Conservation (phyloP, 2,888 invertebrate species). For the Noctua fimbriata region DNA sequence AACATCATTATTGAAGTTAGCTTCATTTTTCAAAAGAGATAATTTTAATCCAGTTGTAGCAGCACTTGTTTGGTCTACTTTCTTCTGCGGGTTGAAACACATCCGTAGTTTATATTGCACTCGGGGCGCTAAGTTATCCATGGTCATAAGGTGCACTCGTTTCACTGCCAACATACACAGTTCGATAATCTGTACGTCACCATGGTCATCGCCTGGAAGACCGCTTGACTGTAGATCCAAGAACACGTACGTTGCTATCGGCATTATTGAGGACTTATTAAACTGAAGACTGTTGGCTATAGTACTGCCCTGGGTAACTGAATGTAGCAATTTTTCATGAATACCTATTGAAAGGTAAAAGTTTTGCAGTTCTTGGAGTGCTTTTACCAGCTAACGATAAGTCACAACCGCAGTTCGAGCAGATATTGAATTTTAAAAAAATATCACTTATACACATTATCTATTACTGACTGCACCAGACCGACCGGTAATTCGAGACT, state of each 20-base stretch:
- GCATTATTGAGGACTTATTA: background rate
- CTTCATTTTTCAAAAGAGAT: constrained; percentile 23
- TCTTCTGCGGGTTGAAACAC: constrained; percentile 30
- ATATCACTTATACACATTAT: too few relatives aligned
- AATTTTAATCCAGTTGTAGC: background rate
- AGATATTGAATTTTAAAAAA: background rate
- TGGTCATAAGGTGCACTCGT: constrained; percentile 14
- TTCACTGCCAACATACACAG: constrained; percentile 34
- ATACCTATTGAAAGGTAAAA: background rate
- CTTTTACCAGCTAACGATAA: too few relatives aligned
- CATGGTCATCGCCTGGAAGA: constrained; percentile 18
- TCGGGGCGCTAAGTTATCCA: constrained; percentile 1
- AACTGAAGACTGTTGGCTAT: background rate
- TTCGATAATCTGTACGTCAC: constrained; percentile 26
- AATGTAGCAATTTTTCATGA: background rate
- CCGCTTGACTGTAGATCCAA: constrained; percentile 19
- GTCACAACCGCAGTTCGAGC: background rate
- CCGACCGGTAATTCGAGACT: too few relatives aligned
- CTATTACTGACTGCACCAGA: too few relatives aligned
- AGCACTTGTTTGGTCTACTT: constrained; percentile 1
- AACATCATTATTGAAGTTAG: constrained; percentile 23
- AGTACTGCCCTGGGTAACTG: background rate
- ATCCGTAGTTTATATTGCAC: constrained; percentile 27
- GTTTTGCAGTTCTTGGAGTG: background rate
- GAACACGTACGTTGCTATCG: constrained; percentile 32